A percentile compares a stretch with the other conserved stretches of the same genome.
Evolutionary conservation across 2,888 invertebrate species (phyloP).

Genomic region (Rhaphigaster nebulosa): DNA sequence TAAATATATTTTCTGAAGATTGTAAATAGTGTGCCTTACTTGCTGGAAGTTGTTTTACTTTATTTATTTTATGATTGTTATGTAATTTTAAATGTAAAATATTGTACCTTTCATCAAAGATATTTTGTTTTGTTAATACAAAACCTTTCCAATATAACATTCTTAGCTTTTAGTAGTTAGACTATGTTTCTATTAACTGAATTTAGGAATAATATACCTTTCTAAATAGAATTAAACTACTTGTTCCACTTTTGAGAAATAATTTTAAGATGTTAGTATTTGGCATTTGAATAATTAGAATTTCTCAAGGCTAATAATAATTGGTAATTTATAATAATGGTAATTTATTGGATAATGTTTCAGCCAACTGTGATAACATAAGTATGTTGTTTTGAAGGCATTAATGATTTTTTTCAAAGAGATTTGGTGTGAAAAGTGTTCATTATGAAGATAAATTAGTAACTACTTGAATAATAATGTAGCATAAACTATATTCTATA

Average conservation of each 20-base stretch:
- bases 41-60: constrained; percentile 57
- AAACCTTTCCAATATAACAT: not conserved
- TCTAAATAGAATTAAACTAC: not conserved
- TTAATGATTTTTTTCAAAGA: too few relatives aligned
- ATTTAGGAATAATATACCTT: not conserved
- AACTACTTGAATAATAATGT: too few relatives aligned
- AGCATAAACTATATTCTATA: too few relatives aligned
- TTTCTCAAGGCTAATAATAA: too few relatives aligned
- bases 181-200: not conserved
- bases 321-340: too few relatives aligned
- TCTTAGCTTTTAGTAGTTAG: not conserved
- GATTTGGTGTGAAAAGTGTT: too few relatives aligned
- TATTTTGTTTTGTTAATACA: not conserved
- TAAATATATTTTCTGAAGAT: constrained; percentile 28
- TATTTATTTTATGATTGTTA: constrained; percentile 55
- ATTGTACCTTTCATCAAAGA: not conserved
- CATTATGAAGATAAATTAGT: too few relatives aligned
- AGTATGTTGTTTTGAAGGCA: too few relatives aligned
- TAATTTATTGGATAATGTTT: too few relatives aligned
- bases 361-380: too few relatives aligned
- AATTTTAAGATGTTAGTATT: not conserved
- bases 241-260: not conserved
- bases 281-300: not conserved
- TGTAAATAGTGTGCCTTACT: constrained; percentile 59
- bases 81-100: constrained; percentile 30